Evolutionary conservation across 2,797 vertebrate genomes (phyloP).

Genomic region (Sebastes taczanowskii): DNA sequence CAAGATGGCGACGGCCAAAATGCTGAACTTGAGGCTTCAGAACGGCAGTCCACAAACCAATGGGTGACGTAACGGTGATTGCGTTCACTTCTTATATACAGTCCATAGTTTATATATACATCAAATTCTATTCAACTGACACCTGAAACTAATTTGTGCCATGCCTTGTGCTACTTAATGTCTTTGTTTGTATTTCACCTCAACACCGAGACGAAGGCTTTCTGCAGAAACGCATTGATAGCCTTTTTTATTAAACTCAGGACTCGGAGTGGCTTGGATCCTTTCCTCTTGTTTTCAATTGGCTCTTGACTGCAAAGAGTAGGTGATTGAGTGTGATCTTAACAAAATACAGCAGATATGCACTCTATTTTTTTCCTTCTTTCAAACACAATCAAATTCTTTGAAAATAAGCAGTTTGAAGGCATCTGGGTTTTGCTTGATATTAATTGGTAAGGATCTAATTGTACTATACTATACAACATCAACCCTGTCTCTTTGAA

Average conservation of each 20-base stretch:
- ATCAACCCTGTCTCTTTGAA: neutral
- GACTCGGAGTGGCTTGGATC: neutral
- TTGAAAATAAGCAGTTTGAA: neutral
- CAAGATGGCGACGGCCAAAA: no score
- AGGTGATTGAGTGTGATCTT: neutral
- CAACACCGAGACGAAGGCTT: neutral
- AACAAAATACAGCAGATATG: no score
- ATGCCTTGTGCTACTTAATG: neutral
- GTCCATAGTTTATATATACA: no score
- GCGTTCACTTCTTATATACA: no score
- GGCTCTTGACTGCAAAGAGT: neutral
- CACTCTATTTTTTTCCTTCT: neutral
- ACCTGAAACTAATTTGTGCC: neutral
- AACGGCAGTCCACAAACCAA: no score
- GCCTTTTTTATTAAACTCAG: neutral
- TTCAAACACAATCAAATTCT: neutral
- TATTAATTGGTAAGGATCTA: neutral
- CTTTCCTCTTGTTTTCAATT: neutral
- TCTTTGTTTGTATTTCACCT: neutral
- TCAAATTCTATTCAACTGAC: neutral
- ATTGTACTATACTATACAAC: neutral
- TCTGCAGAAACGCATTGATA: neutral
- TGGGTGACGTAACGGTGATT: accelerated
- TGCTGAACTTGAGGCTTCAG: no score
- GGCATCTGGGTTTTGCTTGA: neutral